phyloP scores from a whole-genome alignment of 2,113 vertebrate species.

The Jaculus jaculus region DNA sequence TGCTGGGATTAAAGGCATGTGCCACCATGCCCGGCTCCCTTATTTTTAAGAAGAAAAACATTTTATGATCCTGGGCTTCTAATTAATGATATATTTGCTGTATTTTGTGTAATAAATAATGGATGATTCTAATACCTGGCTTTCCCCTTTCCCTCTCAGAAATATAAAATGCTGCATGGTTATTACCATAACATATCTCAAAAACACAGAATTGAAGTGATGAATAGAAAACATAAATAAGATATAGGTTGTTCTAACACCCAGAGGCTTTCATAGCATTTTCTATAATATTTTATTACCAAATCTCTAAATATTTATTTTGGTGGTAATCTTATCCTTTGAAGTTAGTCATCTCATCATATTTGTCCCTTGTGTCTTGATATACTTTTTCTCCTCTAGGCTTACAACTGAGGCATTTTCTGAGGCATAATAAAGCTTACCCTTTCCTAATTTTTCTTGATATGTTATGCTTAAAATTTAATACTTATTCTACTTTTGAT shows the following conservation, averaged over 20 bases:
- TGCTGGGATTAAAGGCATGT: no score
- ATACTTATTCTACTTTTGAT: conserved; percentile 20
- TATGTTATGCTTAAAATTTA: conserved; percentile 11
- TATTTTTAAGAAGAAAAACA: no score
- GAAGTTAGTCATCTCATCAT: background rate
- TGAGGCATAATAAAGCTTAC: background rate
- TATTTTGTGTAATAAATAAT: background rate
- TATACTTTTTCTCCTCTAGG: background rate
- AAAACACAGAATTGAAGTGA: background rate
- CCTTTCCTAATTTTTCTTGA: background rate
- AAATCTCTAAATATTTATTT: background rate
- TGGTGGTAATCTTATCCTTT: background rate
- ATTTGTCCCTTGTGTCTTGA: background rate
- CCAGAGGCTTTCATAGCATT: background rate
- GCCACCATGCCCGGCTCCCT: no score
- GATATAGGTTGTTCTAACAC: background rate
- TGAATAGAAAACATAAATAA: background rate
- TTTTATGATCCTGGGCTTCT: no score
- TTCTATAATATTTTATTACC: background rate
- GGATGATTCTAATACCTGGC: background rate
- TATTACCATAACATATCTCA: background rate
- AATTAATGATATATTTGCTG: background rate
- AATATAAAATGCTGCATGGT: background rate
- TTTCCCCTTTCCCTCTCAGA: background rate
- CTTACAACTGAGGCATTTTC: conserved; percentile 40